A percentile compares a stretch with the other conserved stretches of the same genome.
These are phyloP conservation scores for Anguilla rostrata DNA, from an alignment of 2,113 vertebrate genomes.

Conservation along the genomic window DNA sequence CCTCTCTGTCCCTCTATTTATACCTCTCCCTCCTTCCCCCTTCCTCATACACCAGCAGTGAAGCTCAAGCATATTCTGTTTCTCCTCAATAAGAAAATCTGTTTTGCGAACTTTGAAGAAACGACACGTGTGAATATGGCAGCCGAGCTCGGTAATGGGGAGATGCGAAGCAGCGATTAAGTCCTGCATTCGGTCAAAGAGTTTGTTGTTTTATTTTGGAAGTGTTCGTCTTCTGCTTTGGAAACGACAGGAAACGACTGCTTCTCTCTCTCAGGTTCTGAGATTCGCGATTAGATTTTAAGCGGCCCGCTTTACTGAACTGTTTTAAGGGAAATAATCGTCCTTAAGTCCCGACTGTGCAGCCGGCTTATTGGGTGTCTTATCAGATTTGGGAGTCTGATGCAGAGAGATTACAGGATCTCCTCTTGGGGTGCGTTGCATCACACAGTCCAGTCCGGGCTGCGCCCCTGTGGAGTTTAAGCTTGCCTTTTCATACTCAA, in stretches of 20 bases:
- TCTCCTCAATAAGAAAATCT: background rate
- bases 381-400: background rate
- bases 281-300: background rate
- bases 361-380: background rate
- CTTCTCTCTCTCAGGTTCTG: background rate
- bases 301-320: background rate
- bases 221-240: background rate
- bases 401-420: background rate
- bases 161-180: background rate
- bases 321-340: slow-evolving; percentile 1
- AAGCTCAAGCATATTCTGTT: background rate
- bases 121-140: background rate
- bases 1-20: too few species aligned
- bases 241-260: background rate
- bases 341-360: background rate
- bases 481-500: background rate
- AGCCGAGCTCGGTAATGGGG: background rate
- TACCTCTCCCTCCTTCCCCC: background rate
- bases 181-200: background rate
- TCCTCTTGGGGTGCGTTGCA: too few species aligned
- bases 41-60: background rate
- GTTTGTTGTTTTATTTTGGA: background rate
- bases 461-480: background rate
- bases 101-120: background rate
- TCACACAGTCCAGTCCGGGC: background rate